Evolutionary conservation across 2,888 invertebrate genomes (phyloP).

Genomic region (Poecilus cupreus): DNA sequence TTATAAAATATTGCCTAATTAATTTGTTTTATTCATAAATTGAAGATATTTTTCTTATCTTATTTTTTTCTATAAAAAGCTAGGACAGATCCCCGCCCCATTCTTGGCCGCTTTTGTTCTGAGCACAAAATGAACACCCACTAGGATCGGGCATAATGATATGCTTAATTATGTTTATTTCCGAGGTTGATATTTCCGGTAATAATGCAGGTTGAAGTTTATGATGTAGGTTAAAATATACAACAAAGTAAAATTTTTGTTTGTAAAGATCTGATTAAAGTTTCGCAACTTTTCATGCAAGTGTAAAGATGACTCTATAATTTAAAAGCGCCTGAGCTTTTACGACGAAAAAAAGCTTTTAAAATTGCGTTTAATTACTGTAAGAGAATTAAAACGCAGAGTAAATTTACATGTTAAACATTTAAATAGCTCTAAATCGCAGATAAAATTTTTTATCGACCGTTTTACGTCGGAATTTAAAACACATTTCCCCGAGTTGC

Average conservation of each 20-base stretch:
- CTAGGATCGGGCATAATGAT: too few relatives aligned
- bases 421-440: constrained; percentile 54
- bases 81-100: too few relatives aligned
- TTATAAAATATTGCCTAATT: too few relatives aligned
- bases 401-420: constrained; percentile 58
- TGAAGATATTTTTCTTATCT: too few relatives aligned
- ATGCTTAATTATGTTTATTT: too few relatives aligned
- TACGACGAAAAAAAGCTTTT: constrained; percentile 52
- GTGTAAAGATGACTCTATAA: constrained; percentile 19
- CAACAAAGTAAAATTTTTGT: not conserved
- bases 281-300: not conserved
- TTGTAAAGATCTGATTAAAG: not conserved
- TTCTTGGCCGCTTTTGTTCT: too few relatives aligned
- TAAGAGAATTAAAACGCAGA: constrained; percentile 54
- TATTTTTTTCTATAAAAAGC: too few relatives aligned
- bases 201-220: not conserved
- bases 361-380: constrained; percentile 55
- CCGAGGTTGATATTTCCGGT: too few relatives aligned
- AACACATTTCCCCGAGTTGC: constrained; percentile 22
- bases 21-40: too few relatives aligned
- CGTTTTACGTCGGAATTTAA: constrained; percentile 40
- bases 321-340: constrained; percentile 51
- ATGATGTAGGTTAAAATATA: not conserved
- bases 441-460: constrained; percentile 49
- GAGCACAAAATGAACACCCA: too few relatives aligned